Percentiles rank a stretch among this genome's conserved stretches.
Evolutionary conservation across 2,888 invertebrate genomes (phyloP).

Genomic region (Oligia strigilis): DNA sequence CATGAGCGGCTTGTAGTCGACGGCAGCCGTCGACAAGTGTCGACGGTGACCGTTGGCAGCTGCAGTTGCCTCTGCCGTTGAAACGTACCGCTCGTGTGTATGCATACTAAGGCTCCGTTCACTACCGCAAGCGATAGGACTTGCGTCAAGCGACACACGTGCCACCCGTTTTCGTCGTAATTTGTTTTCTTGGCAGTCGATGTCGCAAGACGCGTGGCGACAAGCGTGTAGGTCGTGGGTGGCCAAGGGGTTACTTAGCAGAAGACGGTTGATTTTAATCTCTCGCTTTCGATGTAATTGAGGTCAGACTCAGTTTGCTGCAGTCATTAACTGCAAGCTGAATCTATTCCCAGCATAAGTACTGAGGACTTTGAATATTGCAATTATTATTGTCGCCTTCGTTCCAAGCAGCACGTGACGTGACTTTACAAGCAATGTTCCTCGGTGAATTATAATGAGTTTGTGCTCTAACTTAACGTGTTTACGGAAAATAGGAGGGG

Average conservation of each 20-base stretch:
- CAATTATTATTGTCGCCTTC: slow-evolving; percentile 53
- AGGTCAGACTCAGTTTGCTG: slow-evolving; percentile 11
- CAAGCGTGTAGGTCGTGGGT: neutral
- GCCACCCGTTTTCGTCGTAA: too few species aligned
- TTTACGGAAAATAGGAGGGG: slow-evolving; percentile 39
- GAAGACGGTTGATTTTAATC: neutral
- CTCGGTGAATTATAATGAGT: slow-evolving; percentile 54
- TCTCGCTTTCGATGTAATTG: neutral
- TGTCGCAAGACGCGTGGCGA: neutral
- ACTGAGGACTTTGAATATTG: slow-evolving; percentile 51
- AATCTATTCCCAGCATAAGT: slow-evolving; percentile 33
- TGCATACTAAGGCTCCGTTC: neutral
- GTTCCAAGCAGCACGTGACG: slow-evolving; percentile 18
- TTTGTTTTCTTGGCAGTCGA: too few species aligned
- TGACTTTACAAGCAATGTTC: slow-evolving; percentile 33
- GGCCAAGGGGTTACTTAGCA: neutral
- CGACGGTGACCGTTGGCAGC: too few species aligned
- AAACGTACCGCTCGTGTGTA: neutral
- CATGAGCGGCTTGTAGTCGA: too few species aligned
- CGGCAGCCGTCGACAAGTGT: too few species aligned
- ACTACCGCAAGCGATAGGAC: neutral
- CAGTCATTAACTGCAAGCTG: slow-evolving; percentile 33
- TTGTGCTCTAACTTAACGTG: slow-evolving; percentile 33
- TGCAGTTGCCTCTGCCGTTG: neutral
- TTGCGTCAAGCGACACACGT: neutral